These are phyloP conservation scores for Chironomus tentans DNA, from an alignment of 2,888 invertebrate genomes.

Conservation along the genomic window DNA sequence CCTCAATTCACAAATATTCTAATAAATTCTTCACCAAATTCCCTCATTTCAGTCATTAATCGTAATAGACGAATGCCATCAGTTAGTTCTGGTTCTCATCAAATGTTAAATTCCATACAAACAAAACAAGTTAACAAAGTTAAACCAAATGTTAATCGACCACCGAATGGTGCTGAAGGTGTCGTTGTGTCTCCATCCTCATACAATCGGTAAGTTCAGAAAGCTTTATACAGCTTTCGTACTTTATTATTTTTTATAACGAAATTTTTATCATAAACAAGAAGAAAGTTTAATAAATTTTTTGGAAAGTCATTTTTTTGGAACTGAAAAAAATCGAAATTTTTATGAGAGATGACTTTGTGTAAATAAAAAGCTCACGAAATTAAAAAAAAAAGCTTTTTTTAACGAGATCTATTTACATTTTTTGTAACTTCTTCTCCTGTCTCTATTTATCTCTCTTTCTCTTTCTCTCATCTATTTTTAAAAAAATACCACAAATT, in stretches of 20 bases:
- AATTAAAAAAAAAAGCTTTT: too few species aligned
- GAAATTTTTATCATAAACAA: not conserved
- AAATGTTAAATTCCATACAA: slow-evolving; percentile 62
- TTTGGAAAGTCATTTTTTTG: too few species aligned
- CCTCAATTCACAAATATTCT: not conserved
- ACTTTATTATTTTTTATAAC: not conserved
- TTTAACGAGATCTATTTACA: too few species aligned
- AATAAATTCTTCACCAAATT: not conserved
- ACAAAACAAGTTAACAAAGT: slow-evolving; percentile 83
- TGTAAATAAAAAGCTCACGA: too few species aligned
- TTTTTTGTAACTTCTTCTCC: not conserved
- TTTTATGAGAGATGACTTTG: not conserved
- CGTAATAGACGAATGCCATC: slow-evolving; percentile 70
- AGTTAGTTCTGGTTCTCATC: slow-evolving; percentile 48
- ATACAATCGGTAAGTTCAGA: slow-evolving; percentile 48
- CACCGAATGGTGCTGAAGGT: slow-evolving; percentile 52
- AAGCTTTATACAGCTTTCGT: too few species aligned
- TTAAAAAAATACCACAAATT: too few species aligned
- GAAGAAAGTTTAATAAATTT: not conserved
- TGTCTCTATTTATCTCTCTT: not conserved
- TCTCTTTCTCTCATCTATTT: not conserved
- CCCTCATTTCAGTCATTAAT: slow-evolving; percentile 55
- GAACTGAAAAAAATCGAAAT: too few species aligned
- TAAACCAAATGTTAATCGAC: slow-evolving; percentile 73
- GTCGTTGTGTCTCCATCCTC: slow-evolving; percentile 60